These are phyloP conservation scores for Myotis vivesi DNA, from an alignment of 2,797 vertebrate species.

Conservation along the genomic window DNA sequence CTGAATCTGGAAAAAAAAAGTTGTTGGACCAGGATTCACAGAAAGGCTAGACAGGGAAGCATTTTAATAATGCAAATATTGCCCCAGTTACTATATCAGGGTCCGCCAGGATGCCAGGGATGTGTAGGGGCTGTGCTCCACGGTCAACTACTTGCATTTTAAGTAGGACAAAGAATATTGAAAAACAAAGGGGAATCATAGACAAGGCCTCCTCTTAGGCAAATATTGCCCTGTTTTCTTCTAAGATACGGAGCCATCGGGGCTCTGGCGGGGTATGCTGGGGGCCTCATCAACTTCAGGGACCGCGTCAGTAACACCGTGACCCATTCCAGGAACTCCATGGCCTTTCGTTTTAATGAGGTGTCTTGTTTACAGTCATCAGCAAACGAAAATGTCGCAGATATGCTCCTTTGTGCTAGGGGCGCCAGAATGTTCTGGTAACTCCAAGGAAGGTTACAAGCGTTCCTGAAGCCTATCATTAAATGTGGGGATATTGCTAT, in stretches of 20 bases:
- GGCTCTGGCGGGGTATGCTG: rapidly evolving
- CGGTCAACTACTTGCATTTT: background rate
- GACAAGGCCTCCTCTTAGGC: background rate
- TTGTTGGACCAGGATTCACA: background rate
- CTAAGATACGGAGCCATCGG: rapidly evolving
- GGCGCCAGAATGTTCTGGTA: background rate
- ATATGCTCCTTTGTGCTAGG: background rate
- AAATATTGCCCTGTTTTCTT: background rate
- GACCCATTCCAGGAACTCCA: background rate
- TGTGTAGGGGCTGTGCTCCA: background rate
- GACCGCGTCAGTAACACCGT: rapidly evolving
- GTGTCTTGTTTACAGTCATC: background rate
- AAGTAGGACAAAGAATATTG: background rate
- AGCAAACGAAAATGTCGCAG: background rate
- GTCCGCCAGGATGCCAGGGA: background rate
- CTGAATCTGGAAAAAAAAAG: background rate
- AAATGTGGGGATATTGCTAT: background rate
- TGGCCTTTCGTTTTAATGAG: background rate
- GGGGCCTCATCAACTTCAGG: background rate
- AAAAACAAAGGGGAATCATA: background rate
- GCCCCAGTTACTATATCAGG: background rate
- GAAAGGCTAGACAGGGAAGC: background rate
- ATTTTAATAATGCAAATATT: background rate
- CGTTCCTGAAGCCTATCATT: background rate
- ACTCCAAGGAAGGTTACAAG: background rate